Base-by-base conservation (phyloP, 1,140 invertebrate genomes). In the Samia ricini region DNA sequence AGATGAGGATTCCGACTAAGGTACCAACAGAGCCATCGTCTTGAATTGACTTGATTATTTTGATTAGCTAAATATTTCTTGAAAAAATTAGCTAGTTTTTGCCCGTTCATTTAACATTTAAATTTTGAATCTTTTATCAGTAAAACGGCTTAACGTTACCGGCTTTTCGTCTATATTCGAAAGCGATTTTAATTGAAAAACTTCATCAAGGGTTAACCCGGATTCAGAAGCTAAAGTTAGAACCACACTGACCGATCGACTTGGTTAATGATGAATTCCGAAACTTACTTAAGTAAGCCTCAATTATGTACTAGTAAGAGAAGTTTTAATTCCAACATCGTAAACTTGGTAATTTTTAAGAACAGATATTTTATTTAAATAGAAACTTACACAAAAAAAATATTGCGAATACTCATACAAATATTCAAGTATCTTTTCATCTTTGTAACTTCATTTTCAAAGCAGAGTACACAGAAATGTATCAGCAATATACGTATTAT, bases 121-220 rank as follows among this genome's bases (percentile, higher is more conserved):
- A 42, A 42, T 42, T 42, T 42, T 15, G n/a, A 42, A 15, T 20
- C 22, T 57, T 57, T 57, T 20, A 36, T 26, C 54, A 12, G 54
- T 19, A 57, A 57, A 57, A 33, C 56, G 33, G 56, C 21, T 57
- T 42, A 19, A n/a, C 56, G 26, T 15, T 2, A n/a, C 26, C 29
- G 26, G 29, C 24, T 57, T 57, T 57, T 57, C 24, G 42, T 57
- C 56, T 57, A 42, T 12, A 36, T 57, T 20, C 29, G 26, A 57
- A 21, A 20, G 7, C 19, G 56, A 57, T 57, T 57, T 57, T 57
- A 57, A 57, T 57, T 57, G 56, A 57, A 57, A 57, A 57, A 57
- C 26, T 57, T 57, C 21, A 22, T 22, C 52, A 24, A 55, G 22
- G 52, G 52, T 55, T 23, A 42, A 42, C n/a, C 48, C 20, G 22